phyloP scores from a whole-genome alignment of 30 jellyfish, hydroid and myxozoan genomes.

The Aurelia aurita complex sp. Pacific region DNA sequence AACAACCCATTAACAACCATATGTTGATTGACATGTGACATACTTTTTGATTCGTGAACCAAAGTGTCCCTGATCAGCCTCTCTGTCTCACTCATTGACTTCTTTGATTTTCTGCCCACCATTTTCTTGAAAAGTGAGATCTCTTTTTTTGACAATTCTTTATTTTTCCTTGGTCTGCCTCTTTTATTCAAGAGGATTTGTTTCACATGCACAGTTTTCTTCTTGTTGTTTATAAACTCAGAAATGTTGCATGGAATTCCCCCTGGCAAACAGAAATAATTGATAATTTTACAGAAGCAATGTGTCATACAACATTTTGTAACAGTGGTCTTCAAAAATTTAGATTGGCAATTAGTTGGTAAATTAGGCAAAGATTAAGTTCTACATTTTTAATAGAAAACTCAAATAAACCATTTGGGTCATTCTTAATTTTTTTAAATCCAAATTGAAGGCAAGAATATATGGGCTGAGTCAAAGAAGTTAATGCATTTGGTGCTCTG shows the following conservation, averaged over 20 bases:
- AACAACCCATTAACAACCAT: constrained; percentile 73
- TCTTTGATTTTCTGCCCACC: constrained; percentile 18
- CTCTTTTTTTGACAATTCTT: constrained; percentile 7
- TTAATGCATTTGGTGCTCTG: too few species aligned
- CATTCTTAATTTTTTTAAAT: too few species aligned
- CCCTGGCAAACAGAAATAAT: constrained; percentile 40
- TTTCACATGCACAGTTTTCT: constrained; percentile 68
- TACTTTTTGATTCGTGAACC: constrained; percentile 89
- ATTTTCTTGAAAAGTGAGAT: not conserved
- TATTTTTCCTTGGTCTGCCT: constrained; percentile 12
- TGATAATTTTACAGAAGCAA: too few species aligned
- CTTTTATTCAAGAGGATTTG: constrained; percentile 71
- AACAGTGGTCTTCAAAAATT: too few species aligned
- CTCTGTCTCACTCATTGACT: constrained; percentile 80
- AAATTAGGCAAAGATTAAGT: too few species aligned
- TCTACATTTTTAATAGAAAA: too few species aligned
- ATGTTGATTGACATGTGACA: constrained; percentile 52
- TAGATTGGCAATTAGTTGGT: too few species aligned
- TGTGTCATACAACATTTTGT: too few species aligned
- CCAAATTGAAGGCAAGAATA: too few species aligned
- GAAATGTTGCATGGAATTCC: constrained; percentile 85
- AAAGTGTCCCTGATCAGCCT: constrained; percentile 83
- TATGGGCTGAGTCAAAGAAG: too few species aligned
- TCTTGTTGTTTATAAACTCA: constrained; percentile 56
- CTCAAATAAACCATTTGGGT: too few species aligned